Evolutionary conservation across 1,140 invertebrate species (phyloP).

Genomic region (Berghia stephanieae): DNA sequence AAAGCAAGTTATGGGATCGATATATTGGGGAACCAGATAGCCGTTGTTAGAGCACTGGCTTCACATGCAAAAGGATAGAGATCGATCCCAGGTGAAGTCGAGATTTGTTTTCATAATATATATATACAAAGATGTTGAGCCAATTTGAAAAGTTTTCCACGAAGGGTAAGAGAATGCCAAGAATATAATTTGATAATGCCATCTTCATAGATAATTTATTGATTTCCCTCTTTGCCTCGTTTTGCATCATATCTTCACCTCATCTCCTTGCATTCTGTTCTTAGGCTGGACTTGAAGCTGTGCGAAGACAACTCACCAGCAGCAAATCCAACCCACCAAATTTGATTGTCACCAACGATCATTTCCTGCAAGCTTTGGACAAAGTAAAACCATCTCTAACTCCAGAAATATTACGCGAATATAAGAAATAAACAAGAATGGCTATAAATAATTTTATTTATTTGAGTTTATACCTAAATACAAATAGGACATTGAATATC

Average conservation of each 20-base stretch:
- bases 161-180: not conserved
- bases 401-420: not conserved
- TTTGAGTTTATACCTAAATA: not conserved
- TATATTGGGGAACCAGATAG: too few species aligned
- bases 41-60: too few species aligned
- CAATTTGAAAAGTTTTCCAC: too few species aligned
- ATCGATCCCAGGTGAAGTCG: too few species aligned
- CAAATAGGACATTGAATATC: not conserved
- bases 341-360: slow-evolving; percentile 8
- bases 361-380: slow-evolving; percentile 9
- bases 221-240: not conserved
- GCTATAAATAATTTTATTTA: too few species aligned
- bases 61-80: too few species aligned
- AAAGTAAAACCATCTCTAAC: slow-evolving; percentile 16
- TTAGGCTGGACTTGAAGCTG: slow-evolving; percentile 9
- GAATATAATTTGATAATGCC: not conserved
- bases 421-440: not conserved
- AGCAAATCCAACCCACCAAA: not conserved
- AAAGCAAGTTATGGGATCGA: too few species aligned
- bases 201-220: not conserved
- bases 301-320: not conserved
- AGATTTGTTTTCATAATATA: too few species aligned
- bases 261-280: not conserved
- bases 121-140: too few species aligned
- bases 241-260: not conserved